A percentile compares a stretch with the other conserved stretches of the same genome.
Evolutionary conservation across 2,113 vertebrate species (phyloP).

Genomic region (Urocynchramus pylzowi): DNA sequence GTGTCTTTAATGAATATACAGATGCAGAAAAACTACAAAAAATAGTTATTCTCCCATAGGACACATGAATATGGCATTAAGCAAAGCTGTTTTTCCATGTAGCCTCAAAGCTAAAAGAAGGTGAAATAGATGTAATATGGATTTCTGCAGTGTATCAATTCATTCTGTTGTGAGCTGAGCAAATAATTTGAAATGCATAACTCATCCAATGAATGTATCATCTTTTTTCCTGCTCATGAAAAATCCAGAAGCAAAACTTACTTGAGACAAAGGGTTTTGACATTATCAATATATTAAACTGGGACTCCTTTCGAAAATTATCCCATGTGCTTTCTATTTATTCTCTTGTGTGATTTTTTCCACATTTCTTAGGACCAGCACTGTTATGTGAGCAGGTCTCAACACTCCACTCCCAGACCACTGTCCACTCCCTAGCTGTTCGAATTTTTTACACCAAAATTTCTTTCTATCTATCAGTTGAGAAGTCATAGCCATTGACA

Average conservation of each 20-base stretch:
- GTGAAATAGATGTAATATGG: conserved; percentile 55
- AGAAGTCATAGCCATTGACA: not conserved
- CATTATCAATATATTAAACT: conserved; percentile 39
- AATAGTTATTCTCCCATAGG: conserved; percentile 51
- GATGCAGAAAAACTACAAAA: conserved; percentile 64
- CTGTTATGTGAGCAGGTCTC: not conserved
- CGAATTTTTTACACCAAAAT: not conserved
- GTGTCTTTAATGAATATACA: conserved; percentile 70
- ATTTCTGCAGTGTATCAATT: conserved; percentile 42
- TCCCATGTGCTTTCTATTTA: not conserved
- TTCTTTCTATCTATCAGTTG: not conserved
- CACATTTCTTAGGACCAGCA: not conserved
- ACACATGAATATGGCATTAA: conserved; percentile 72
- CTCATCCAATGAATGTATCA: not conserved
- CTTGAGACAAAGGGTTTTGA: not conserved
- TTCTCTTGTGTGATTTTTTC: not conserved
- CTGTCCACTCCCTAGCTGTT: not conserved
- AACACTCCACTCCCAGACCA: not conserved
- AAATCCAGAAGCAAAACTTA: conserved; percentile 42
- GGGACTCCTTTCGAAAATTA: not conserved
- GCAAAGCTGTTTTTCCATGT: conserved; percentile 58
- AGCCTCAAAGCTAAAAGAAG: conserved; percentile 62
- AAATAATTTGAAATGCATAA: conserved; percentile 51
- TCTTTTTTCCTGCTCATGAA: not conserved
- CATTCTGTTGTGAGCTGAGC: not conserved